These are phyloP conservation scores for Hylaeus volcanicus DNA, from an alignment of 1,140 invertebrate species.

Conservation along the genomic window DNA sequence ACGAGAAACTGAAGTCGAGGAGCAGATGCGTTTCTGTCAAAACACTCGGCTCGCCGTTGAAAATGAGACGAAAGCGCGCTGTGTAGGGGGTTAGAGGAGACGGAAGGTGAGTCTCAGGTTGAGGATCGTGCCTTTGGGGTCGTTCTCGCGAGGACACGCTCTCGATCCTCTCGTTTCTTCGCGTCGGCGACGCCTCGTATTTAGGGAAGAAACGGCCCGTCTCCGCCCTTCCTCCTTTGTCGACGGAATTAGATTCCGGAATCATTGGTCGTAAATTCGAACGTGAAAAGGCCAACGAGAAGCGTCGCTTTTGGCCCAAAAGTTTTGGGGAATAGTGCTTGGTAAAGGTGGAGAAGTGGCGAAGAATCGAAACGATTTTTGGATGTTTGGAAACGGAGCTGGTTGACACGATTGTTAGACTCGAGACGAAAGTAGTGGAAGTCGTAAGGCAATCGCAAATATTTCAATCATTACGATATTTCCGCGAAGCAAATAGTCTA, in stretches of 20 bases:
- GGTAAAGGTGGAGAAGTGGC: no score
- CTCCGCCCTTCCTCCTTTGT: background rate
- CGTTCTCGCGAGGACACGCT: background rate
- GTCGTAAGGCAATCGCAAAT: no score
- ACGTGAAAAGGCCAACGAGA: background rate
- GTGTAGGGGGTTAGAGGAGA: no score
- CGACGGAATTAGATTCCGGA: constrained; percentile 29
- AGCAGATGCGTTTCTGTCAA: constrained; percentile 42
- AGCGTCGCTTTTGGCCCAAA: background rate
- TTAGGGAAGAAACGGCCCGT: background rate
- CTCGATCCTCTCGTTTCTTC: background rate
- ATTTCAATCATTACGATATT: no score
- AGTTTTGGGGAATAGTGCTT: no score
- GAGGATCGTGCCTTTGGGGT: constrained; percentile 15
- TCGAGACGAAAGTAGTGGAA: no score
- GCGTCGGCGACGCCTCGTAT: background rate
- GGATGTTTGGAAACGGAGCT: no score
- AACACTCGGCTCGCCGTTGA: background rate
- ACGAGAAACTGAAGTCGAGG: background rate
- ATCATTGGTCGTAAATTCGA: background rate
- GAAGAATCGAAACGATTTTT: no score
- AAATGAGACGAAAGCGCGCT: background rate
- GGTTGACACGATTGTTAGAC: no score
- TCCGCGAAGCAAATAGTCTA: no score
- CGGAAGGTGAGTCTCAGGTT: background rate